These are phyloP conservation scores for Eilema sororculum DNA, from an alignment of 2,888 invertebrate genomes.

Conservation along the genomic window DNA sequence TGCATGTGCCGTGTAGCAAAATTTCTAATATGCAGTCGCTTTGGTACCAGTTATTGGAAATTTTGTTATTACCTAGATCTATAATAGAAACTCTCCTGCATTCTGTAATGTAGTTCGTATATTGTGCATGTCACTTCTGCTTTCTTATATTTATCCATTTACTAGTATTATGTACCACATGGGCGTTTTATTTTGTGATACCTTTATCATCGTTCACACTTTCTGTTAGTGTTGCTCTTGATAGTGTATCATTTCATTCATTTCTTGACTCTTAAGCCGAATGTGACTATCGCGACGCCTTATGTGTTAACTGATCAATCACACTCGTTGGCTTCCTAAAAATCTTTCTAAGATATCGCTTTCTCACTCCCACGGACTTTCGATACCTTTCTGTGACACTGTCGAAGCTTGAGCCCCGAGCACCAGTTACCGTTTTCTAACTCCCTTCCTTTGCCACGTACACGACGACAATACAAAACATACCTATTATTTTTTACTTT, in stretches of 20 bases:
- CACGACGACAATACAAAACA: constrained; percentile 67
- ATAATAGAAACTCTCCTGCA: constrained; percentile 60
- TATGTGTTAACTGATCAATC: constrained; percentile 66
- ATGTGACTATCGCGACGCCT: constrained; percentile 82
- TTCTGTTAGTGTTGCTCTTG: constrained; percentile 85
- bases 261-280: constrained; percentile 79
- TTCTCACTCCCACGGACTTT: constrained; percentile 79
- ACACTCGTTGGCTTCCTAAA: constrained; percentile 77
- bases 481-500: constrained; percentile 31
- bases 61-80: constrained; percentile 58
- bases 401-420: constrained; percentile 79
- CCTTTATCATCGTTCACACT: constrained; percentile 85
- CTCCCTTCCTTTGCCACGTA: constrained; percentile 64
- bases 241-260: constrained; percentile 84
- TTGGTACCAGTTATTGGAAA: constrained; percentile 54
- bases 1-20: constrained; percentile 66
- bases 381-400: constrained; percentile 76
- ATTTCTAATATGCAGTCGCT: constrained; percentile 52
- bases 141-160: constrained; percentile 74
- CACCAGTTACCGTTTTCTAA: constrained; percentile 72
- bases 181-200: constrained; percentile 88
- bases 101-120: constrained; percentile 64
- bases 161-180: constrained; percentile 74
- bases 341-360: constrained; percentile 76
- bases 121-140: constrained; percentile 79